Percentiles rank a stretch among this genome's conserved stretches.
Conservation (phyloP, 1,140 invertebrate species). For the Chironomus striatipennis region DNA sequence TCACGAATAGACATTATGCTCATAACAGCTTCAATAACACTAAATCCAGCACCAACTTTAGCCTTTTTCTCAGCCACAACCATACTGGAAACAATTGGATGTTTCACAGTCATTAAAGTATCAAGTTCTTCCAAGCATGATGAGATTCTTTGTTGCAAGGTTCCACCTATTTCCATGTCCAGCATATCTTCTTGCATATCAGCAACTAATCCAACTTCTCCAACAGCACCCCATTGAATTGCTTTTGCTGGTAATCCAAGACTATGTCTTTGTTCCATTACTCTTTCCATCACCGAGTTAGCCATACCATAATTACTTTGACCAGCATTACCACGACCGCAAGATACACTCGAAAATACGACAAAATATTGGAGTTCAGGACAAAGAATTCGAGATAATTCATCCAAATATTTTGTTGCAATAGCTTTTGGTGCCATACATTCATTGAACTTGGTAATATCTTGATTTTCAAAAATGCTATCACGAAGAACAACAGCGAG, state of each 20-base stretch:
- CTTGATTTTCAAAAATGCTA: constrained; percentile 54
- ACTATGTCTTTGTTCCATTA: constrained; percentile 51
- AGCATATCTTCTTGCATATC: constrained; percentile 73
- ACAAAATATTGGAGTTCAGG: constrained; percentile 54
- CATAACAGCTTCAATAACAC: constrained; percentile 54
- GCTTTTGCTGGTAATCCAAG: constrained; percentile 55
- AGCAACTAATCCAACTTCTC: constrained; percentile 63
- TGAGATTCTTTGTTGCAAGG: constrained; percentile 71
- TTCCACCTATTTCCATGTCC: constrained; percentile 67
- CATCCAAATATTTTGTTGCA: constrained; percentile 52
- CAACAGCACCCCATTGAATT: constrained; percentile 63
- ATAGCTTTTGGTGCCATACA: constrained; percentile 51
- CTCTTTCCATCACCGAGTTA: constrained; percentile 64
- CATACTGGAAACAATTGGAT: constrained; percentile 65
- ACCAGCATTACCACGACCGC: constrained; percentile 79
- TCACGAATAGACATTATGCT: constrained; percentile 52
- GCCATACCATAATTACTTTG: constrained; percentile 81
- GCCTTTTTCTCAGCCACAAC: constrained; percentile 64
- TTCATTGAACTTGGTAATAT: constrained; percentile 45
- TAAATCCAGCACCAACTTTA: constrained; percentile 46
- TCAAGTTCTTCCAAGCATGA: constrained; percentile 64
- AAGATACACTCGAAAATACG: constrained; percentile 81
- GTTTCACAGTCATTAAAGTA: constrained; percentile 55
- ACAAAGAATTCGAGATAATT: constrained; percentile 47
- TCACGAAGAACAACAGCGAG: constrained; percentile 63